Conservation (phyloP, 2,113 vertebrate species). For the Bos indicus region DNA sequence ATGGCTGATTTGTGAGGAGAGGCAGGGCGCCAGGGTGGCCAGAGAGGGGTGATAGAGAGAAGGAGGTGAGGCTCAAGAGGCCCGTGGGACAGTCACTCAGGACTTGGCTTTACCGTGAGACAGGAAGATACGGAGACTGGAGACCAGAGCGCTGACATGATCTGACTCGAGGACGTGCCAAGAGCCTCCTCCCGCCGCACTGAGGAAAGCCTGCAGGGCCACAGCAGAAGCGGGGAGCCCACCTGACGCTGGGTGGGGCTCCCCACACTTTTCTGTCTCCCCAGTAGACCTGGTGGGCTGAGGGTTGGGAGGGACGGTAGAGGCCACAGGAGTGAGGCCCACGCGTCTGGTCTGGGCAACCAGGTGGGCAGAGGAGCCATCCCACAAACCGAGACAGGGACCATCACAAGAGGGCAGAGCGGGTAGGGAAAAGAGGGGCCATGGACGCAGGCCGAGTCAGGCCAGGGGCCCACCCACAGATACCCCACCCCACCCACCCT, state of each 20-base stretch:
- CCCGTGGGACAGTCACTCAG: neutral
- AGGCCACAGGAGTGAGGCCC: neutral
- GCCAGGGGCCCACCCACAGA: neutral
- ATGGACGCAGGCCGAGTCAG: neutral
- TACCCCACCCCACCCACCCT: too few relatives aligned
- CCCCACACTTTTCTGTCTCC: neutral
- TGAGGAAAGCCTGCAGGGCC: neutral
- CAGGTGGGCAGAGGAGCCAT: neutral
- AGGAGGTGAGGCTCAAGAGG: neutral
- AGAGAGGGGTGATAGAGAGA: neutral
- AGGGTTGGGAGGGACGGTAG: fast-evolving
- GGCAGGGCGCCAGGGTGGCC: neutral
- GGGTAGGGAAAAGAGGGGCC: neutral
- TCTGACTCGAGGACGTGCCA: neutral
- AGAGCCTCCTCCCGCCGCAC: neutral
- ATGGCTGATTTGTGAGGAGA: neutral
- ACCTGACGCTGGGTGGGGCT: neutral
- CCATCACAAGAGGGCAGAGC: neutral
- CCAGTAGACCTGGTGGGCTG: neutral
- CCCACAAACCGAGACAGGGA: neutral
- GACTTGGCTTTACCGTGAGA: neutral
- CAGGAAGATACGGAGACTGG: neutral
- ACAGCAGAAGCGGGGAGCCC: neutral
- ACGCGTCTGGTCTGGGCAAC: neutral
- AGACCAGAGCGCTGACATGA: neutral